A percentile compares a stretch with the other conserved stretches of the same genome.
phyloP scores from a whole-genome alignment of 2,797 vertebrate genomes.

The Melanotaenia trifasciata region DNA sequence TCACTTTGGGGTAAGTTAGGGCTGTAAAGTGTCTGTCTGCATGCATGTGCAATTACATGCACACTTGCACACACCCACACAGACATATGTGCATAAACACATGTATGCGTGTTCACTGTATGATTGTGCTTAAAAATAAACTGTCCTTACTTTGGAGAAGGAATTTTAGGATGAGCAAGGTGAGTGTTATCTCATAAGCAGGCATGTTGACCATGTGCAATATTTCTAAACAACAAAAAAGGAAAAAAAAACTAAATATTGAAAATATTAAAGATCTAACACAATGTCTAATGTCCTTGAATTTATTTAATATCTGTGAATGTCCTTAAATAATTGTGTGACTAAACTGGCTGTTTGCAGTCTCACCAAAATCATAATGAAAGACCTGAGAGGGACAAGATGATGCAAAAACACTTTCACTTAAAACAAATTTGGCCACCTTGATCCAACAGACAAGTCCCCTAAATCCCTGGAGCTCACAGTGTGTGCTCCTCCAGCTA shows the following conservation, averaged over 20 bases:
- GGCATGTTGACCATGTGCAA: constrained; percentile 91
- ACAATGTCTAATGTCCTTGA: constrained; percentile 63
- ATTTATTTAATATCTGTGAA: constrained; percentile 45
- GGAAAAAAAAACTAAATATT: constrained; percentile 77
- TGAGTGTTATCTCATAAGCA: constrained; percentile 85
- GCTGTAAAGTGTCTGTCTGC: constrained; percentile 69
- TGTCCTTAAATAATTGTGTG: neutral
- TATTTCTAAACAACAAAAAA: constrained; percentile 87
- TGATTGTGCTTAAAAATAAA: constrained; percentile 87
- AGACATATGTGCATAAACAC: constrained; percentile 78
- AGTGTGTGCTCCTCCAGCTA: constrained; percentile 22
- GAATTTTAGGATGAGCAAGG: constrained; percentile 82
- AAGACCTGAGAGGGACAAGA: neutral
- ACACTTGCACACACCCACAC: constrained; percentile 75
- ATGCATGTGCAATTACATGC: constrained; percentile 77
- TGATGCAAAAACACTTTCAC: neutral
- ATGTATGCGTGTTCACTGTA: constrained; percentile 84
- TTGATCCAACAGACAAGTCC: constrained; percentile 7
- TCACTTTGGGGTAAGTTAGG: constrained; percentile 66
- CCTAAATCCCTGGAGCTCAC: constrained; percentile 28
- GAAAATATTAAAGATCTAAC: constrained; percentile 89
- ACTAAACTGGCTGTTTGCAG: neutral
- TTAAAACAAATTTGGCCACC: constrained; percentile 3
- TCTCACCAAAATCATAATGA: neutral
- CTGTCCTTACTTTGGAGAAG: constrained; percentile 86